These are phyloP conservation scores for Pseudomyrmex sp. DNA, from an alignment of 1,140 invertebrate species.

Conservation along the genomic window DNA sequence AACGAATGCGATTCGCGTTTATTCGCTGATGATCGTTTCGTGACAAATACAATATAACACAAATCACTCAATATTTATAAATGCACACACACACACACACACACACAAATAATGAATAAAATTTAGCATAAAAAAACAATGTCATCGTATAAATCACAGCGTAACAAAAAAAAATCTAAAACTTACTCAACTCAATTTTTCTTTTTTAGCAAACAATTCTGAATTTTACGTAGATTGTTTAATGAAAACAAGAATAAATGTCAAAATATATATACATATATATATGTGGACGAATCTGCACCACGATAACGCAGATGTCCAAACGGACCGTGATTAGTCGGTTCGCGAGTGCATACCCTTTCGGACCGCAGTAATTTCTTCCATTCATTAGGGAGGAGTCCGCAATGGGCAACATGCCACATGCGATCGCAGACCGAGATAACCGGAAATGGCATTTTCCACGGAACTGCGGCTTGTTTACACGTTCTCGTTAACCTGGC, in stretches of 20 bases:
- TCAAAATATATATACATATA: background rate
- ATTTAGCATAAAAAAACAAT: too few relatives aligned
- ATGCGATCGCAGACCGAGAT: conserved; percentile 32
- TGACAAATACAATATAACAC: background rate
- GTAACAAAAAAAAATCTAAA: too few relatives aligned
- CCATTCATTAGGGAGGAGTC: conserved; percentile 36
- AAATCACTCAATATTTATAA: conserved; percentile 15
- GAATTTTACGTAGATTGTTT: background rate
- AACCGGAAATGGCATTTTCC: conserved; percentile 52
- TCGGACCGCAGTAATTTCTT: conserved; percentile 46
- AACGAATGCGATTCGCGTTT: background rate
- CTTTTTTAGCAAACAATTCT: background rate
- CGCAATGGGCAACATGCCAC: conserved; percentile 41
- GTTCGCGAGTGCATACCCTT: conserved; percentile 13
- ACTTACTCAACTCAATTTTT: background rate
- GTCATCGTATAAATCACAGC: too few relatives aligned
- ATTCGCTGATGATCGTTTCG: conserved; percentile 27
- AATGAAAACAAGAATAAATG: background rate
- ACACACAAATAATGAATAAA: conserved; percentile 7
- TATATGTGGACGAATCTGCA: background rate
- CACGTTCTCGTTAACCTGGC: conserved; percentile 41
- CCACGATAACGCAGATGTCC: background rate
- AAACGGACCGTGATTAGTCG: conserved; percentile 45
- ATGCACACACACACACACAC: background rate
- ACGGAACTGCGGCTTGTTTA: conserved; percentile 49